Conservation (phyloP, 2,113 vertebrate genomes). For the Cacatua alba region DNA sequence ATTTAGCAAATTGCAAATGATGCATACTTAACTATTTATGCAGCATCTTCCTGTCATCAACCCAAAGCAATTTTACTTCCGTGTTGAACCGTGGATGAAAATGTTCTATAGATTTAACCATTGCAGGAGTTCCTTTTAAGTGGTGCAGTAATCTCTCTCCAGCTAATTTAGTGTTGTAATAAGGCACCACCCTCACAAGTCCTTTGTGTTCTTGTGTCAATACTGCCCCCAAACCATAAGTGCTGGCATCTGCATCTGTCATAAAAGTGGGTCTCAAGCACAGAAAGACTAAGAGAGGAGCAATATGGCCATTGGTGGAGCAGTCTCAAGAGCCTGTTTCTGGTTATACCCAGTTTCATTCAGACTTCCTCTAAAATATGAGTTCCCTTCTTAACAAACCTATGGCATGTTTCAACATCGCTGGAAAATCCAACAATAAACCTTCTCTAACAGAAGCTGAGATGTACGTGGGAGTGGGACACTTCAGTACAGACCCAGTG, state of each 20-base stretch:
- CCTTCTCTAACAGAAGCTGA: neutral
- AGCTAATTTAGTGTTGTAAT: conserved; percentile 67
- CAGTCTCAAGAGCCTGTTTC: neutral
- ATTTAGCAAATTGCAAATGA: conserved; percentile 71
- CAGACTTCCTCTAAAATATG: neutral
- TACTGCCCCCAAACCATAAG: conserved; percentile 71
- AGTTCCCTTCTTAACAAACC: neutral
- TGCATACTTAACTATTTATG: conserved; percentile 70
- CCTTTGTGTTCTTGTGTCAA: conserved; percentile 71
- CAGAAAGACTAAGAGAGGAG: neutral
- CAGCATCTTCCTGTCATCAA: conserved; percentile 73
- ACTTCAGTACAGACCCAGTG: neutral
- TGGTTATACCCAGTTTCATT: neutral
- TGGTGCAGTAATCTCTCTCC: conserved; percentile 59
- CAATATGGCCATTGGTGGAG: neutral
- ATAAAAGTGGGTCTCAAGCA: conserved; percentile 51
- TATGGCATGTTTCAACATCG: neutral
- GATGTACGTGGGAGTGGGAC: neutral
- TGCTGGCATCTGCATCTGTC: conserved; percentile 64
- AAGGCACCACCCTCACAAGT: conserved; percentile 65
- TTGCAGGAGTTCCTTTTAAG: conserved; percentile 62
- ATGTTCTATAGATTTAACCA: conserved; percentile 70
- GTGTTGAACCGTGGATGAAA: conserved; percentile 62
- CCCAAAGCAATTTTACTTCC: conserved; percentile 70
- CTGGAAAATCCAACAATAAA: neutral